Evolutionary conservation across 2,797 vertebrate species (phyloP), one percentile per base, ranked within the genome.

Genomic region (Gallinago stenura): DNA sequence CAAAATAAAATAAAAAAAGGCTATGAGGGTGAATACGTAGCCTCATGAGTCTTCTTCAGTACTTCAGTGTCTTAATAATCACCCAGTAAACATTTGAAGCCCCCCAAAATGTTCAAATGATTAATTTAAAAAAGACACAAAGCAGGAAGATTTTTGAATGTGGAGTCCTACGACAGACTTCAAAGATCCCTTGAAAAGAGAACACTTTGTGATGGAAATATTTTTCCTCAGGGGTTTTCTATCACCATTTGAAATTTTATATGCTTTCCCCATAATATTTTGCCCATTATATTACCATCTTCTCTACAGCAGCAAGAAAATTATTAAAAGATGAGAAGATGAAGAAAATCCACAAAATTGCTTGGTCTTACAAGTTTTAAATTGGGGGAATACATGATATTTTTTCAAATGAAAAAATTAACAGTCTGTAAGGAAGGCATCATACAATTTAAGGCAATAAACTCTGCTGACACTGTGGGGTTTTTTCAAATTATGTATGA

Each of bases 201-300:
- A 97, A 73, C 69, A 97, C 97, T 98, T 98, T 98, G 97, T 97
- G 97, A 97, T 98, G 97, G 97, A 98, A 98, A 98, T 98, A 86
- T 87, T 97, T 97, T 97, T 91, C 97, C 97, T 95, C 60, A 1
- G 91, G 96, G 97, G 69, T 92, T 98, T 98, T 87, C 92, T 85
- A 95, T n/a, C 76, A 83, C 78, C 87, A 98, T 90, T 97, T 57
- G 72, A 97, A 97, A 98, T 96, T 97, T 96, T 94, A 95, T 77
- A 97, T 94, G 94, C n/a, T 94, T 96, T 97, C 68, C 68, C 86
- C 72, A 58, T 93, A 94, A 96, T 96, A 85, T 97, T 97, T 97
- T 97, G 78, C 95, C 95, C 94, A 81, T 95, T 93, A 93, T 75
- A 83, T 86, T 86, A 87, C 77, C 78, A 79, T 90, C 81, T 92